Evolutionary conservation across 2,888 invertebrate species (phyloP).

Genomic region (Melipona beecheii): DNA sequence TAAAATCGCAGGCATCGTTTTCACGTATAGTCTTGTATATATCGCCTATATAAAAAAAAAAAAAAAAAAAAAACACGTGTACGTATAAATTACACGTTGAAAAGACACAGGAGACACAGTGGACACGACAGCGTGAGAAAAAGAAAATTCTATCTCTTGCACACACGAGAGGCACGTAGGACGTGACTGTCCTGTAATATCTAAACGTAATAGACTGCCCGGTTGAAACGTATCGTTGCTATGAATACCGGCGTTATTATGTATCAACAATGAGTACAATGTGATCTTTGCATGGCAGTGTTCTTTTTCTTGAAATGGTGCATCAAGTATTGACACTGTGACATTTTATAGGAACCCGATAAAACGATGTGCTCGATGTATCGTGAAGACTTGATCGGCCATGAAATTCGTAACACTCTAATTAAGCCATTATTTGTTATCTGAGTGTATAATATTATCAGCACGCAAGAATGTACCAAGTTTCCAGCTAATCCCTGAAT

Average conservation of each 20-base stretch:
- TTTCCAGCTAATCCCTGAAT: neutral
- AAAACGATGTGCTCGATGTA: slow-evolving; percentile 28
- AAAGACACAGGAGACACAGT: neutral
- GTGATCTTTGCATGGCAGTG: slow-evolving; percentile 25
- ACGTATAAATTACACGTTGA: neutral
- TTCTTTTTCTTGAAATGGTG: slow-evolving; percentile 20
- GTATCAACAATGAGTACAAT: slow-evolving; percentile 14
- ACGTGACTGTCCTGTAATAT: slow-evolving; percentile 10
- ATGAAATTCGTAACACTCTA: slow-evolving; percentile 30
- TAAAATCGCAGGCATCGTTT: neutral
- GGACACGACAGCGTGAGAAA: slow-evolving; percentile 2
- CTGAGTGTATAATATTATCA: slow-evolving; percentile 61
- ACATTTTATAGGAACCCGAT: slow-evolving; percentile 21
- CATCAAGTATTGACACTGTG: slow-evolving; percentile 12
- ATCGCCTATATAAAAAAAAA: neutral
- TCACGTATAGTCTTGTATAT: neutral
- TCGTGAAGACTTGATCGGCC: slow-evolving; percentile 28
- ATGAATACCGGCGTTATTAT: slow-evolving; percentile 25
- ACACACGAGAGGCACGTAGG: slow-evolving; percentile 18
- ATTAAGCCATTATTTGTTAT: slow-evolving; percentile 70
- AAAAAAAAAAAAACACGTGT: neutral
- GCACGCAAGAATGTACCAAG: neutral
- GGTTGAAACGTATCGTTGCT: slow-evolving; percentile 26
- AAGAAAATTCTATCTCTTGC: slow-evolving; percentile 17
- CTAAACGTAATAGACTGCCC: slow-evolving; percentile 11